Evolutionary conservation across 2,888 invertebrate species (phyloP), one percentile per base, ranked within the genome.

Genomic region (Lamellibrachia satsuma): DNA sequence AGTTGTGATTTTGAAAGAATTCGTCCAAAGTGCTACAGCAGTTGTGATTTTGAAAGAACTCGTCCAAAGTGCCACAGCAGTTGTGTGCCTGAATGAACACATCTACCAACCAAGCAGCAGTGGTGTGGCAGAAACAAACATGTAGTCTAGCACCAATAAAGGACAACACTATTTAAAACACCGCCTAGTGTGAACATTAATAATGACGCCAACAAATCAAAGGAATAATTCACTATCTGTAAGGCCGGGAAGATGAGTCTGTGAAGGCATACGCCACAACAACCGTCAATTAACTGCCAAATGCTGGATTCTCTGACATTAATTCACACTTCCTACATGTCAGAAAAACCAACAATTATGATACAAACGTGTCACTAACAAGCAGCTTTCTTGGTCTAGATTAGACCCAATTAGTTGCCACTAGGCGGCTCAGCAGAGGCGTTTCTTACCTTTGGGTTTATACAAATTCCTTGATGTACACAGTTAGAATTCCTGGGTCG

Each of bases 161-260:
- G 3, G 75, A 75, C 75, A 75, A 22, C 75, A 22, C 15, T n/a
- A 75, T 75, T 22, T 11, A 15, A 1, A 75, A n/a, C 75, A 75
- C 75, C 11, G 7, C 22, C 75, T 75, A n/a, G 75, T 75, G 75
- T 75, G 75, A 75, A 11, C 75, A 22, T n/a, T 75, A 75, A 75
- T 22, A 22, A 75, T 22, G 75, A 75, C 6, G 6, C 75, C 75
- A 22, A 75, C 75, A 75, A 75, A 75, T 75, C 75, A 1, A n/a
- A 75, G 75, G n/a, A 75, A 75, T 75, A 75, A 75, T 75, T 75
- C 75, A 75, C 75, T 75, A 75, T 75, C n/a, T 75, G 75, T 75
- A 6, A 75, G 75, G n/a, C 75, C 0, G 4, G 39, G 39, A 22
- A 75, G 75, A 75, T n/a, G 15, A 4, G 22, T 22, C 3, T 22